phyloP scores from a whole-genome alignment of 2,797 vertebrate genomes.

The Coluber constrictor region DNA sequence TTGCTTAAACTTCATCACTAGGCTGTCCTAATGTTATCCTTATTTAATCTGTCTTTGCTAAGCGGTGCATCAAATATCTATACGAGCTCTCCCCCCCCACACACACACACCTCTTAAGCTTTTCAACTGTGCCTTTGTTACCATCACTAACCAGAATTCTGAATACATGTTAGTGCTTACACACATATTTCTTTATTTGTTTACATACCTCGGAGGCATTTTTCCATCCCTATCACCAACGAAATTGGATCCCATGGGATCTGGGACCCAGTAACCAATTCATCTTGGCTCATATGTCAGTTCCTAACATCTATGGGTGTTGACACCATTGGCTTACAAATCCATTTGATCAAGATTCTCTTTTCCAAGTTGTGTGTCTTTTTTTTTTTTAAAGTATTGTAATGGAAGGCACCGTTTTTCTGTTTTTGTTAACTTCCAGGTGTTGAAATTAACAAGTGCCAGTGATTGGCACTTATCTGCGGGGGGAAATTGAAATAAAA shows the following conservation, averaged over 20 bases:
- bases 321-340: slow-evolving; percentile 14
- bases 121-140: slow-evolving; percentile 40
- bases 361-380: background rate
- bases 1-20: background rate
- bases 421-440: slow-evolving; percentile 23
- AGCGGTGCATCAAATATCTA: slow-evolving; percentile 20
- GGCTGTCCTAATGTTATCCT: background rate
- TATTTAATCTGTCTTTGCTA: slow-evolving; percentile 14
- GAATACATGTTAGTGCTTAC: slow-evolving; percentile 12
- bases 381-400: background rate
- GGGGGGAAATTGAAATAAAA: slow-evolving; percentile 55
- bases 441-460: slow-evolving; percentile 55
- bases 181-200: slow-evolving; percentile 31
- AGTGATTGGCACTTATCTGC: slow-evolving; percentile 56
- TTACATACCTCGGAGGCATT: slow-evolving; percentile 48
- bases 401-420: background rate
- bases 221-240: slow-evolving; percentile 37
- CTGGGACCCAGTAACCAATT: slow-evolving; percentile 1
- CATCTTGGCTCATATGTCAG: background rate
- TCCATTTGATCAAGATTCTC: slow-evolving; percentile 39
- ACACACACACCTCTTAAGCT: background rate
- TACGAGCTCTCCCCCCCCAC: background rate
- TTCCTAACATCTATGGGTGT: rapidly evolving
- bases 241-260: slow-evolving; percentile 67
- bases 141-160: slow-evolving; percentile 34